A percentile compares a stretch with the other conserved stretches of the same genome.
phyloP scores from a whole-genome alignment of 2,113 vertebrate genomes.

The Brienomyrus longianalis region DNA sequence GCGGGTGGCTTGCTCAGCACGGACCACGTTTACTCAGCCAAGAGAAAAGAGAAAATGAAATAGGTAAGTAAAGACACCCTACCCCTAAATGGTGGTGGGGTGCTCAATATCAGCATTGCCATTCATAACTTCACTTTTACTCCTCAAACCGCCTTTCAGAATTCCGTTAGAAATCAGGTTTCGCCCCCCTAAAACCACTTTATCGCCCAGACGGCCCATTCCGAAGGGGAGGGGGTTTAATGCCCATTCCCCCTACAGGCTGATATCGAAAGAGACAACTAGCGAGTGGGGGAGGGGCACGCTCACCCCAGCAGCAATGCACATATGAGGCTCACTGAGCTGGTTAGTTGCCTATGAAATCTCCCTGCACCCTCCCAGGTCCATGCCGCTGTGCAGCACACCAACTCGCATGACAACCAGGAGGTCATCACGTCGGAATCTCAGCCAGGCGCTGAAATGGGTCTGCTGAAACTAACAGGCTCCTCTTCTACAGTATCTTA shows the following conservation, averaged over 20 bases:
- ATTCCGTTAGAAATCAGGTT: slow-evolving; percentile 20
- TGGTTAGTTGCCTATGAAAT: slow-evolving; percentile 56
- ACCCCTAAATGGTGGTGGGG: neutral
- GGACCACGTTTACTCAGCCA: slow-evolving; percentile 44
- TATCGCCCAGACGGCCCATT: slow-evolving; percentile 56
- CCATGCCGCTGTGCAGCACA: neutral
- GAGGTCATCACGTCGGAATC: neutral
- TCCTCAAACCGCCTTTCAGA: slow-evolving; percentile 20
- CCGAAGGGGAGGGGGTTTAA: slow-evolving; percentile 37
- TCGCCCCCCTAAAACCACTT: slow-evolving; percentile 33
- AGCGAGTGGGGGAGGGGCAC: slow-evolving; percentile 30
- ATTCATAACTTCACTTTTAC: slow-evolving; percentile 29
- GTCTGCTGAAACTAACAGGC: neutral
- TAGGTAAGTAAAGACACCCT: neutral
- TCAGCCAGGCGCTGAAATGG: neutral
- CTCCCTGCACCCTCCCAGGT: slow-evolving; percentile 32
- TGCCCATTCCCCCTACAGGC: slow-evolving; percentile 51
- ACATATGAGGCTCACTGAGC: slow-evolving; percentile 50
- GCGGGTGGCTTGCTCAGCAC: slow-evolving; percentile 4
- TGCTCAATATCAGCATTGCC: slow-evolving; percentile 13
- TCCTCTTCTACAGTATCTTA: neutral
- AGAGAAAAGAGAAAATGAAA: slow-evolving; percentile 40
- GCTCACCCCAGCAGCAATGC: slow-evolving; percentile 16
- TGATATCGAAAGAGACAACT: slow-evolving; percentile 59
- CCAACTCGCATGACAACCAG: neutral